Conservation (phyloP, 2,888 invertebrate genomes). For the Rhamphomyia laevipes region DNA sequence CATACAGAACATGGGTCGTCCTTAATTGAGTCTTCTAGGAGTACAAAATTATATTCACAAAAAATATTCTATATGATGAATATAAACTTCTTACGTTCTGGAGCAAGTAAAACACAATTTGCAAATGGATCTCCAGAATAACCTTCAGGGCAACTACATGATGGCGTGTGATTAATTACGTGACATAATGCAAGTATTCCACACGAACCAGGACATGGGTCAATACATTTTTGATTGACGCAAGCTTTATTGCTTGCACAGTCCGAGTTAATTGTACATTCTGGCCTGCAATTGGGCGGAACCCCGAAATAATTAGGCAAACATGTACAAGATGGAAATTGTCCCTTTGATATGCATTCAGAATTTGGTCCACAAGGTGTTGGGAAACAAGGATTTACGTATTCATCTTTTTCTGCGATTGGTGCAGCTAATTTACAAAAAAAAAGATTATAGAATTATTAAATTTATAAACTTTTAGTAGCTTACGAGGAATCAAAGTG, state of each 20-base stretch:
- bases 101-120: conserved; percentile 47
- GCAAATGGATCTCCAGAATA: conserved; percentile 64
- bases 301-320: conserved; percentile 49
- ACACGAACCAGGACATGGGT: conserved; percentile 63
- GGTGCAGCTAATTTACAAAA: conserved; percentile 12
- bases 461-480: conserved; percentile 5
- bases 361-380: conserved; percentile 57
- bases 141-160: conserved; percentile 50
- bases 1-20: conserved; percentile 62
- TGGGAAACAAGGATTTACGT: conserved; percentile 44
- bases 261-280: conserved; percentile 59
- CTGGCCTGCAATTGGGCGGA: conserved; percentile 60
- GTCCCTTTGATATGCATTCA: conserved; percentile 45
- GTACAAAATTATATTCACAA: not conserved
- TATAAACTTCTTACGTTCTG: conserved; percentile 23
- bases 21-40: conserved; percentile 27
- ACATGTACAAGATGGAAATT: conserved; percentile 53
- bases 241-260: conserved; percentile 60
- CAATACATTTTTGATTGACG: conserved; percentile 56
- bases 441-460: not conserved
- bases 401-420: conserved; percentile 18
- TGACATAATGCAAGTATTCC: conserved; percentile 50
- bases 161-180: conserved; percentile 58
- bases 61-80: conserved; percentile 20
- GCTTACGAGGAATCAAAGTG: conserved; percentile 10